A percentile compares a stretch with the other conserved stretches of the same genome.
phyloP scores from a whole-genome alignment of 2,797 vertebrate genomes.

The Numenius phaeopus region DNA sequence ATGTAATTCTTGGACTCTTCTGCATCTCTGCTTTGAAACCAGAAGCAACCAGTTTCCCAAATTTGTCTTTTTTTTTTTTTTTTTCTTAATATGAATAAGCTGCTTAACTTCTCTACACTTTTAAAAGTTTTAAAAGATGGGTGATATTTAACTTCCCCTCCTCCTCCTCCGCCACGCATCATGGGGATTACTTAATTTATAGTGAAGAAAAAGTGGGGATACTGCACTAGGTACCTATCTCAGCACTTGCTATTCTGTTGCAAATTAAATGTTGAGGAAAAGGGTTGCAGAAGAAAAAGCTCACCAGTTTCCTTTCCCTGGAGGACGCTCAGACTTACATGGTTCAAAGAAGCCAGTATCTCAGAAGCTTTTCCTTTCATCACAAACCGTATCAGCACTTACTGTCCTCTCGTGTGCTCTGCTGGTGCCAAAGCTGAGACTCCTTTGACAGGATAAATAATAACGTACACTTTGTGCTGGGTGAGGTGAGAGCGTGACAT shows the following conservation, averaged over 20 bases:
- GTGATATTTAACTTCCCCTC: background rate
- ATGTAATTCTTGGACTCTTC: background rate
- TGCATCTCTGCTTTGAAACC: background rate
- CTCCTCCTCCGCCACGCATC: too few species aligned
- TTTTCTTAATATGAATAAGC: background rate
- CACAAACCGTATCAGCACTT: background rate
- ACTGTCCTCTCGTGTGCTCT: background rate
- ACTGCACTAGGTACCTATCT: background rate
- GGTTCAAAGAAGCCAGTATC: background rate
- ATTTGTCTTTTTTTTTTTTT: too few species aligned
- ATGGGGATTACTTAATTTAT: accelerated
- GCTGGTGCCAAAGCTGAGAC: background rate
- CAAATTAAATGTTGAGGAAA: background rate
- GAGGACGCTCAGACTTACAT: background rate
- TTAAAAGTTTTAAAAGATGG: background rate
- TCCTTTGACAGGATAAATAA: background rate
- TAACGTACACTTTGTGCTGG: background rate
- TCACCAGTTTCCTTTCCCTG: background rate
- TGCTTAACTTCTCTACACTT: background rate
- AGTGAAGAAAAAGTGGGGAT: background rate
- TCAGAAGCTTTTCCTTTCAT: background rate
- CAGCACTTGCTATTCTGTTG: background rate
- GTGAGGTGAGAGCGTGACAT: background rate
- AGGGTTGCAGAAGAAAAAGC: background rate
- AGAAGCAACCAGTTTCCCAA: background rate